phyloP scores from a whole-genome alignment of 2,888 invertebrate genomes.

The Euplexia lucipara region DNA sequence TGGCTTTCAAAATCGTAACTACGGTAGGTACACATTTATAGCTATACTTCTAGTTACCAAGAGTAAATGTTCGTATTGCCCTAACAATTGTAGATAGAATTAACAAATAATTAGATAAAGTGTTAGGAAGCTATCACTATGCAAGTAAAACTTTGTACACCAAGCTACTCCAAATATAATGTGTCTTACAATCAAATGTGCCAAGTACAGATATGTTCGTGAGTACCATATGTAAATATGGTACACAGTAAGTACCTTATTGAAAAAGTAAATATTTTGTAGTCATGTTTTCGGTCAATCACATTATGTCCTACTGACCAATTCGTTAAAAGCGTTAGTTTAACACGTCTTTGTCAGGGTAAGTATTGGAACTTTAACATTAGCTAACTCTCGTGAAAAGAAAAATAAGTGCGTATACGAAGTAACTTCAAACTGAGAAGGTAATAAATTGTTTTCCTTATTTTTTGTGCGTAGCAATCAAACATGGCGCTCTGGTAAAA shows the following conservation, averaged over 20 bases:
- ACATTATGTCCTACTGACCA: slow-evolving; percentile 39
- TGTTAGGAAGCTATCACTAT: background rate
- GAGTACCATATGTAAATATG: too few species aligned
- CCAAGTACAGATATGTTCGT: too few species aligned
- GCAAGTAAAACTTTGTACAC: slow-evolving; percentile 1
- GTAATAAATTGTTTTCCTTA: background rate
- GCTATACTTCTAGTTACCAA: background rate
- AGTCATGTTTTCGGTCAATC: slow-evolving; percentile 20
- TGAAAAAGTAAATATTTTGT: slow-evolving; percentile 25
- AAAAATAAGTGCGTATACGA: too few species aligned
- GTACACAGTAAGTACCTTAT: slow-evolving; percentile 13
- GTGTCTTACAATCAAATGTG: too few species aligned
- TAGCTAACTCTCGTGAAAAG: too few species aligned
- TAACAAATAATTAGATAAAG: slow-evolving; percentile 11
- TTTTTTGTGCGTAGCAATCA: slow-evolving; percentile 3
- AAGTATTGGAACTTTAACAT: background rate
- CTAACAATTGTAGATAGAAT: background rate
- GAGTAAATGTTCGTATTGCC: background rate
- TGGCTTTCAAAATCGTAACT: too few species aligned
- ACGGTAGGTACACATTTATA: too few species aligned
- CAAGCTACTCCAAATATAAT: slow-evolving; percentile 15
- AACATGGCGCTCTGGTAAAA: background rate
- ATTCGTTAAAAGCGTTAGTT: slow-evolving; percentile 21
- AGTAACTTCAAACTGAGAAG: too few species aligned
- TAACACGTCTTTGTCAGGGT: slow-evolving; percentile 3